Conservation (phyloP, 2,797 vertebrate species). For the Girardinus metallicus region DNA sequence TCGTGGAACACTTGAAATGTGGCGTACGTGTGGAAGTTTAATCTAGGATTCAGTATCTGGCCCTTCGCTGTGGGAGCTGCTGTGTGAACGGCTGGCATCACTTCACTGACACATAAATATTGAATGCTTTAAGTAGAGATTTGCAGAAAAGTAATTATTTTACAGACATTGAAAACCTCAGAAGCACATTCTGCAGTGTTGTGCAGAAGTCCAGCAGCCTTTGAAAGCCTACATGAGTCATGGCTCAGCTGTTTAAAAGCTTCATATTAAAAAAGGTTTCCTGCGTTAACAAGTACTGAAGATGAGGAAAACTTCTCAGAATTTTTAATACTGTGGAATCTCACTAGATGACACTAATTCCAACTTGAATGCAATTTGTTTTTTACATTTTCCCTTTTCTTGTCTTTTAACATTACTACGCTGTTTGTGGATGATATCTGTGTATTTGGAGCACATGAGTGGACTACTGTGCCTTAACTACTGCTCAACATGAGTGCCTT, state of each 20-base stretch:
- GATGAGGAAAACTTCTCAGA: not conserved
- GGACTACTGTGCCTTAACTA: constrained; percentile 39
- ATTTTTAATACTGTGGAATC: not conserved
- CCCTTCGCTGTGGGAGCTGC: not conserved
- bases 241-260: not conserved
- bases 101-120: not conserved
- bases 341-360: not conserved
- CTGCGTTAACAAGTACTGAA: not conserved
- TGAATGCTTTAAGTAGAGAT: not conserved
- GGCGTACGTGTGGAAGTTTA: not conserved
- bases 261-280: not conserved
- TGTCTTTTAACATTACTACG: not conserved
- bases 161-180: not conserved
- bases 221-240: not conserved
- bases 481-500: constrained; percentile 46
- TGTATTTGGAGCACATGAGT: not conserved
- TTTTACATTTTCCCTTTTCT: not conserved
- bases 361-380: not conserved
- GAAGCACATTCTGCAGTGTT: not conserved
- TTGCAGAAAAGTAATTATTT: not conserved
- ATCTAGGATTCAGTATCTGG: not conserved
- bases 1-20: constrained; percentile 74
- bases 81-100: not conserved
- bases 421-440: not conserved
- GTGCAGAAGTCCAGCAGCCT: not conserved